Base-by-base conservation (phyloP, 1,140 invertebrate genomes). In the Zaprionus camerounensis region DNA sequence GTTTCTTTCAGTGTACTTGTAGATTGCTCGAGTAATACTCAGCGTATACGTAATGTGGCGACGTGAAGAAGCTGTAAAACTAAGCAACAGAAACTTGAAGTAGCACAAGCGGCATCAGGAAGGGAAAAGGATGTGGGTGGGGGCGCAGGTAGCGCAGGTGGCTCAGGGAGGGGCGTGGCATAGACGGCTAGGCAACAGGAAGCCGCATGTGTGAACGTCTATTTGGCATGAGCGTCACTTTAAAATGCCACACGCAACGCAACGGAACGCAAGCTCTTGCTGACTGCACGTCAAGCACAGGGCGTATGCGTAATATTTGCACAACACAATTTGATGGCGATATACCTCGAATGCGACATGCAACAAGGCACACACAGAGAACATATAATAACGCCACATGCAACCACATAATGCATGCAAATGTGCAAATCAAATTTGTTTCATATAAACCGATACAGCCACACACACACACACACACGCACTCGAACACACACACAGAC, bases 381-480 rank as follows among this genome's bases (percentile, higher is more conserved):
- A n/a, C 44, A 65, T 31, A 71, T 70, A 62, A 69, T 69, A 74
- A 56, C 59, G 41, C 22, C 44, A 34, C 55, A 71, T 71, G 68
- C 55, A 44, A 63, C 72, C 72, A 56, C 76, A 86, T 68, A 80
- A 77, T 87, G 70, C 80, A 80, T 82, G 80, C 73, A 71, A 83
- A 80, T 77, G 63, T 55, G 71, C 69, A 70, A 59, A 87, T 77
- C 80, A 74, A 87, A 82, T 82, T 87, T 65, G 71, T 75, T 77
- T 68, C 68, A 63, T 34, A 64, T 28, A 56, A 44, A 22, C 31
- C 53, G 22, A 28, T 36, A 22, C 58, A 57, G 41, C 7, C 53
- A 44, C 51, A 51, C 28, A 22, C 51, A 36, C 20, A 20, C 58
- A 24, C 17, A 2, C 51, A 36, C 49, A 56, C 41, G 9, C 34